Base-by-base conservation (phyloP, 2,888 invertebrate genomes). In the Mesodorylaimus sp. region DNA sequence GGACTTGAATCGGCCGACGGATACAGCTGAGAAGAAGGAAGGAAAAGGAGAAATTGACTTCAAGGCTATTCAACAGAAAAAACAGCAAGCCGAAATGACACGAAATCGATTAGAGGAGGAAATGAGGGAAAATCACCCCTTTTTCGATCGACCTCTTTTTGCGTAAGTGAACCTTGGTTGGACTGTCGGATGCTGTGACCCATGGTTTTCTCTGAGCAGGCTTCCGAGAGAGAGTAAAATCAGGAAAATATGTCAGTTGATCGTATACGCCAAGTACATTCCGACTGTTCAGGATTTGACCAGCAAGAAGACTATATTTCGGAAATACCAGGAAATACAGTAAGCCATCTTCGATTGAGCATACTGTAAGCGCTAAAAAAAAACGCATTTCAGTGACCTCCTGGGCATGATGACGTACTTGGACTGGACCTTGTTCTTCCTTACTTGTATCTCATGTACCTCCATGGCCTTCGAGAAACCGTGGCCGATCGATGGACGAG, bases 391-490 rank as follows among this genome's bases (percentile, higher is more conserved):
- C 71, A 91, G 93, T 64, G 93, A 93, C 68, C 83, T 99, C 64
- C 74, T 99, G 37, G 95, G 97, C 0, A 74, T 99, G 52, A 95
- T 99, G 21, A 91, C 95, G 0, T 99, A 97, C 67, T 74, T 99
- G 64, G 97, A 99, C 69, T 99, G 97, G 97, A 81, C 91, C 1
- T 97, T 99, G 95, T 97, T 97, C 56, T 81, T 86, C 67, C 85
- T 89, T 46, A 99, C 97, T 0, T 91, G 93, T 0, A 72, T 95
- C 13, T 93, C 93, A 0, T 97, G 95, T 67, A 77, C 89, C 47
- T 95, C 95, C 0, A 95, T 99, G 95, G 88, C 95, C 83, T 89
- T 93, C 64, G 97, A 99, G 72, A 93, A 88, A 0, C 93, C 97
- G 0, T 78, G 78, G 49, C 65, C 65, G 2, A 57, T 45, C 10